A percentile compares a stretch with the other conserved stretches of the same genome.
Conservation (phyloP, 2,113 vertebrate species). For the Oncorhynchus keta region DNA sequence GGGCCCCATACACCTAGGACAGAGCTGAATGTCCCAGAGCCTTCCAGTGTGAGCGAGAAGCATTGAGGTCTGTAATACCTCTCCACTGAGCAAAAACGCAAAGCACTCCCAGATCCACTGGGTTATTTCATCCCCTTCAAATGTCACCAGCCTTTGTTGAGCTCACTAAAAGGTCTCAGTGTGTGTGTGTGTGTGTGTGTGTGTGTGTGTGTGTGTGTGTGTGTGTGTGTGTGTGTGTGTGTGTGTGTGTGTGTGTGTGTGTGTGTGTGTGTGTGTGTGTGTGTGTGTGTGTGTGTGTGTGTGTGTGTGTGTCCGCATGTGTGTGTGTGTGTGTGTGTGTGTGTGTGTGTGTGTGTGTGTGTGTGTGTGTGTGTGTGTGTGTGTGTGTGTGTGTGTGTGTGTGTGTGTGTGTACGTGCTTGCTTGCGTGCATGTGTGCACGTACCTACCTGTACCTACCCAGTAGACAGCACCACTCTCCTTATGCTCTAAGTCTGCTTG, state of each 20-base stretch:
- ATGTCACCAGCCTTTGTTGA: slow-evolving; percentile 10
- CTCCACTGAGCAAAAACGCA: not conserved
- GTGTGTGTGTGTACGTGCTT: not conserved
- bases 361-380: not conserved
- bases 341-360: not conserved
- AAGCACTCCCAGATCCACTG: not conserved
- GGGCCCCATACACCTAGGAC: not conserved
- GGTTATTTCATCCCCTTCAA: slow-evolving; percentile 1
- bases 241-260: not conserved
- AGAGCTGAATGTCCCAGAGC: not conserved
- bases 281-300: not conserved
- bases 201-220: not conserved
- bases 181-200: not conserved
- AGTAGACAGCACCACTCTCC: not conserved
- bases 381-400: not conserved
- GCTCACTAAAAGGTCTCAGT: slow-evolving; percentile 1
- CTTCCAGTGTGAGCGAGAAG: not conserved
- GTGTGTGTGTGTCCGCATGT: not conserved
- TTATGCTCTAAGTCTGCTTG: not conserved
- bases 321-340: not conserved
- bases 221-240: not conserved
- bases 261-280: not conserved
- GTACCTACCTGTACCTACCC: too few species aligned
- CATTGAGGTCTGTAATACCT: not conserved
- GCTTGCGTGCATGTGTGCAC: not conserved